phyloP scores from a whole-genome alignment of 2,797 vertebrate genomes.

The Uromys caudimaculatus region DNA sequence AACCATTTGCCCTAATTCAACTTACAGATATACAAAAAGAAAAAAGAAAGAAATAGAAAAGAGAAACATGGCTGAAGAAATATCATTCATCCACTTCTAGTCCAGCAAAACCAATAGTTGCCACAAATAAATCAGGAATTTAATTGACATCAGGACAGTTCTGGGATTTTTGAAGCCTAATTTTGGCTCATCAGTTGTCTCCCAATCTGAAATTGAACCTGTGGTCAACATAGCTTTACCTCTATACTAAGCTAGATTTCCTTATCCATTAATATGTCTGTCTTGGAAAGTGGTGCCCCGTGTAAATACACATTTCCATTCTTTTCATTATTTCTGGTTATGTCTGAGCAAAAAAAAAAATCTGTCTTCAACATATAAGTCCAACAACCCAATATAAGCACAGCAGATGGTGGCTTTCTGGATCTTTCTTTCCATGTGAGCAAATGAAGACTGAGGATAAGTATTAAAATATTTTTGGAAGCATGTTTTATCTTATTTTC shows the following conservation, averaged over 20 bases:
- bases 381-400: neutral
- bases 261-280: neutral
- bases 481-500: neutral
- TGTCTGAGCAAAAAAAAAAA: slow-evolving; percentile 47
- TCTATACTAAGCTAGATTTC: slow-evolving; percentile 6
- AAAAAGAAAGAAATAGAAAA: neutral
- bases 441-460: neutral
- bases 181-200: neutral
- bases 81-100: neutral
- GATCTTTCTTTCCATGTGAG: neutral
- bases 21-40: neutral
- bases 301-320: neutral
- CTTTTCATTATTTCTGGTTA: neutral
- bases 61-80: neutral
- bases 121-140: slow-evolving; percentile 27
- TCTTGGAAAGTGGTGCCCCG: neutral
- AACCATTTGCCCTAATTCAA: neutral
- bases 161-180: slow-evolving; percentile 4
- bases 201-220: neutral
- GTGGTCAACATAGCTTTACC: neutral
- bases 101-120: slow-evolving; percentile 24
- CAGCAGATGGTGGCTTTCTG: neutral
- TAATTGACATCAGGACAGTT: neutral
- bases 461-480: neutral
- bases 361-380: slow-evolving; percentile 1